Evolutionary conservation across 2,113 vertebrate species (phyloP).

Genomic region (Chroicocephalus ridibundus): DNA sequence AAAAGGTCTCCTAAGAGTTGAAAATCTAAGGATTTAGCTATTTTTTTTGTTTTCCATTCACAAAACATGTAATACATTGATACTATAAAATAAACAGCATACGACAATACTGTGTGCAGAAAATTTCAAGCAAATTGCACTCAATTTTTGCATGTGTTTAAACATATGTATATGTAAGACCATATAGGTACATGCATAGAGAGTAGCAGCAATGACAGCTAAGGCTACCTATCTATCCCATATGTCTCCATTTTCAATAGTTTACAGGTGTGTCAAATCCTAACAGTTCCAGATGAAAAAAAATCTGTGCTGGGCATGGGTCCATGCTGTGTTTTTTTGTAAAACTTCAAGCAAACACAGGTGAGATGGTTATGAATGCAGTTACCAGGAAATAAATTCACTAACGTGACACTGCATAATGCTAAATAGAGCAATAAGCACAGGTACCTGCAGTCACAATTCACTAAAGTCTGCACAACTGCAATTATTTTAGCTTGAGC

Average conservation of each 20-base stretch:
- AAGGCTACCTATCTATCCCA: not conserved
- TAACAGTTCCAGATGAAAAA: not conserved
- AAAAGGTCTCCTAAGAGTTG: not conserved
- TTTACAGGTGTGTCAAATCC: not conserved
- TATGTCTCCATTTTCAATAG: not conserved
- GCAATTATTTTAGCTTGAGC: not conserved
- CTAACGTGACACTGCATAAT: not conserved
- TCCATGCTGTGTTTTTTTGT: not conserved
- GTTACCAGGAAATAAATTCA: not conserved
- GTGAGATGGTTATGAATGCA: not conserved
- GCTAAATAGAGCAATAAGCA: not conserved
- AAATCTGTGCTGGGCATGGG: not conserved
- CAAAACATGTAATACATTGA: not conserved
- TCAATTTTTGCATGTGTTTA: not conserved
- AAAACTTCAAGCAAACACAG: not conserved
- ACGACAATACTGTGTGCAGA: not conserved
- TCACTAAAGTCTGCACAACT: not conserved
- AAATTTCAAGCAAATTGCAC: not conserved
- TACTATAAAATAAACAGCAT: not conserved
- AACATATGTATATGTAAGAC: not conserved
- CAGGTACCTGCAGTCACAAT: not conserved
- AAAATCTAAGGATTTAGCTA: not conserved
- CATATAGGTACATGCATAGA: accelerated
- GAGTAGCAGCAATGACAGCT: not conserved
- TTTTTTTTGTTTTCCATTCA: not conserved